Evolutionary conservation across 2,113 vertebrate species (phyloP), one percentile per base, ranked within the genome.

Genomic region (Etheostoma spectabile): DNA sequence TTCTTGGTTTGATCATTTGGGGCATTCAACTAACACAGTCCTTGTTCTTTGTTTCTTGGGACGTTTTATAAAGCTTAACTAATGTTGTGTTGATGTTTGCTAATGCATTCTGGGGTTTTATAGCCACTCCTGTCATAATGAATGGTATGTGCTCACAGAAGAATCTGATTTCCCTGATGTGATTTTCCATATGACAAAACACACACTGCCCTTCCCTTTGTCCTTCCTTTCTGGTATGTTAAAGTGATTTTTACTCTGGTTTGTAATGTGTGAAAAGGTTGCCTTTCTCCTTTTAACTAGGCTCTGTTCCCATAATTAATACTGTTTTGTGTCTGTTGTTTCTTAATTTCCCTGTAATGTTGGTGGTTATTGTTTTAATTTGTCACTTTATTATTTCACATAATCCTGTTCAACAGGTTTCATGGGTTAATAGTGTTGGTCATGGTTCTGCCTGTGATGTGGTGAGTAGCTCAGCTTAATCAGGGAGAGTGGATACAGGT

Each of bases 1-100:
- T 77, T 78, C 46, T 73, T 71, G 15, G 60, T 45, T 59, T 49
- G 8, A 49, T 16, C 42, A 59, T 57, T 46, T 16, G 22, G 46
- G 14, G 27, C n/a, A 30, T 78, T n/a, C 7, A 33, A 46, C 22
- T 19, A 61, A 53, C 13, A 48, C 8, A 13, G 24, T 22, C 21
- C n/a, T 24, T 77, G 22, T 65, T 73, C 64, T 51, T 63, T 46
- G n/a, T 51, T 63, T 46, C 30, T 42, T 60, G 30, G 22, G 3
- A 38, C 0, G 8, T 35, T 16, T 1, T 18, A 35, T 22, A 75
- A 69, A 21, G 13, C 22, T 46, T 30, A 35, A 14, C 13, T 42
- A 15, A 46, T 42, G 13, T 49, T 49, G 22, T 16, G 4, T 27
- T 66, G 5, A 35, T 24, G n/a, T 35, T 27, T 35, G n/a, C 30